Evolutionary conservation across 37 sponge, comb jelly and placozoan genomes (phyloP).

Genomic region (Halisarca cf. caerulea): DNA sequence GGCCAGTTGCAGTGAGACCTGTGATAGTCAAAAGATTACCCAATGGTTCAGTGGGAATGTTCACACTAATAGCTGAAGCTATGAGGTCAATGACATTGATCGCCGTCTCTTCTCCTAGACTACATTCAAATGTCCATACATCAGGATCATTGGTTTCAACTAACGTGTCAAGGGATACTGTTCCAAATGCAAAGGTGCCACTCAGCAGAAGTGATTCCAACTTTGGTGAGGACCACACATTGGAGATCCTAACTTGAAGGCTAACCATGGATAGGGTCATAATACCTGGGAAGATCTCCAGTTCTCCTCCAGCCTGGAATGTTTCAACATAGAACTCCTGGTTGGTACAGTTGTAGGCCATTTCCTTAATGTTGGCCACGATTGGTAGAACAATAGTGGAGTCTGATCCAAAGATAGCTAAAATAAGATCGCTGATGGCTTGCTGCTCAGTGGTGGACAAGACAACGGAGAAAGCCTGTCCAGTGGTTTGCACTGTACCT

Average conservation of each 20-base stretch:
- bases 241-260: not conserved
- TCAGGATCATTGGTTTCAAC: not conserved
- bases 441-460: not conserved
- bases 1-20: not conserved
- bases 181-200: not conserved
- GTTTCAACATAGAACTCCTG: not conserved
- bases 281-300: not conserved
- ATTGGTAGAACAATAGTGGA: not conserved
- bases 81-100: not conserved
- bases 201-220: not conserved
- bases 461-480: not conserved
- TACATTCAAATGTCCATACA: not conserved
- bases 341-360: not conserved
- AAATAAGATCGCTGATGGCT: not conserved
- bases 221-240: not conserved
- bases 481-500: not conserved
- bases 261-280: not conserved
- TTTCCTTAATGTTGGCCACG: not conserved
- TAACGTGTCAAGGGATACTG: not conserved
- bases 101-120: not conserved
- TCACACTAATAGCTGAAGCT: not conserved
- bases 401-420: not conserved
- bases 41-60: not conserved
- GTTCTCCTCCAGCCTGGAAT: not conserved
- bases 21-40: not conserved